phyloP scores from a whole-genome alignment of 2,797 vertebrate species.

The Lithobates sylvaticus region DNA sequence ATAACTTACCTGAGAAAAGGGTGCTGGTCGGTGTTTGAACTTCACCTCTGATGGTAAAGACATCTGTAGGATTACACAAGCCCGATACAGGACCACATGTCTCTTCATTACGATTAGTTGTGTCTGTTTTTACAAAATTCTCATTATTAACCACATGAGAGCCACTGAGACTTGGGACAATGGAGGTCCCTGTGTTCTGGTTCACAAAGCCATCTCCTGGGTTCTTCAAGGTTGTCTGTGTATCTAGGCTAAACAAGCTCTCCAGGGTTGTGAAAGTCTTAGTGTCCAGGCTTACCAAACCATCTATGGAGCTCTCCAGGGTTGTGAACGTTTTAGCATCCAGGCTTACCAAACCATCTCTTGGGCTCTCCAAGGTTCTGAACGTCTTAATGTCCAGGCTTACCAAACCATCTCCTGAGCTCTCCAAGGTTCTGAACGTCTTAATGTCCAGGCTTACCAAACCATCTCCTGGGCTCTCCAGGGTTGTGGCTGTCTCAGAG shows the following conservation, averaged over 20 bases:
- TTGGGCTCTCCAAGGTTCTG: background rate
- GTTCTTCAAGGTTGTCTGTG: background rate
- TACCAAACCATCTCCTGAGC: no score
- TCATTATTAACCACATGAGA: background rate
- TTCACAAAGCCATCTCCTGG: background rate
- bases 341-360: background rate
- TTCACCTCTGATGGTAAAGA: background rate
- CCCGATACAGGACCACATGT: background rate
- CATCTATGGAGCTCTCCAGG: background rate
- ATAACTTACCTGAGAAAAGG: background rate
- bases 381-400: background rate
- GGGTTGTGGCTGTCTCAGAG: background rate
- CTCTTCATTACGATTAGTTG: no score
- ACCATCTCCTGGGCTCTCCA: no score
- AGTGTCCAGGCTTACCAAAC: background rate
- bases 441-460: background rate
- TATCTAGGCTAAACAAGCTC: background rate
- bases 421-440: background rate
- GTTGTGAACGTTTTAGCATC: background rate
- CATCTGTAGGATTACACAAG: background rate
- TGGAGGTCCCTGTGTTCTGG: background rate
- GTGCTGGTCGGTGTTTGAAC: background rate
- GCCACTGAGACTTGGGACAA: background rate
- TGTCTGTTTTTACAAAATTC: background rate
- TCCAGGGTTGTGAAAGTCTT: background rate